Percentiles rank a stretch among this genome's conserved stretches.
These are phyloP conservation scores for Melanotaenia trifasciata DNA, from an alignment of 2,797 vertebrate genomes.

Conservation along the genomic window DNA sequence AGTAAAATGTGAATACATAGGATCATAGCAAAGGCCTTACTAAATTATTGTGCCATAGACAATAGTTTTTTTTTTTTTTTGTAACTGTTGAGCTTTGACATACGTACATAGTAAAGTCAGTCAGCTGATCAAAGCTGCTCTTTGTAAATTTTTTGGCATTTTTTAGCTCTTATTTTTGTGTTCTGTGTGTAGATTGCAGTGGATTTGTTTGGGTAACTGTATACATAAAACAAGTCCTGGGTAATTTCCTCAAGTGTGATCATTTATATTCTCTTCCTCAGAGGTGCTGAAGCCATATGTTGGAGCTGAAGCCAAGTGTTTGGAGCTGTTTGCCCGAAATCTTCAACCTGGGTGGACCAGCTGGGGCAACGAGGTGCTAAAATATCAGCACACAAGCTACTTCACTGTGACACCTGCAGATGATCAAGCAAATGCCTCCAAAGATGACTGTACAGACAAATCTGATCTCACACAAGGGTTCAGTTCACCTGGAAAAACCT, in stretches of 20 bases:
- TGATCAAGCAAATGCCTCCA: constrained; percentile 3
- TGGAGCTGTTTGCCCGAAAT: constrained; percentile 95
- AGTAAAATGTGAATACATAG: neutral
- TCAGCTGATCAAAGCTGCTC: neutral
- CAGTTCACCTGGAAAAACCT: neutral
- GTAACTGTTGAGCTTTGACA: neutral
- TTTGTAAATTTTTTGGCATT: neutral
- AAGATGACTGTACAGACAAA: constrained; percentile 5
- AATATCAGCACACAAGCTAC: constrained; percentile 93
- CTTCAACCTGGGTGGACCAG: constrained; percentile 96
- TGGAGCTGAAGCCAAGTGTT: constrained; percentile 79
- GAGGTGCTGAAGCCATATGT: constrained; percentile 89
- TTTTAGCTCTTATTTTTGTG: neutral
- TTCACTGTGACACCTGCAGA: constrained; percentile 71
- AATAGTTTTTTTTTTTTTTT: neutral
- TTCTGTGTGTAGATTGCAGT: neutral
- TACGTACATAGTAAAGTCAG: neutral
- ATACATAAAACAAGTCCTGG: neutral
- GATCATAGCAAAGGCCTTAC: neutral
- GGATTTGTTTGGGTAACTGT: neutral
- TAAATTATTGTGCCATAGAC: neutral
- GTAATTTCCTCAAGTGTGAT: neutral
- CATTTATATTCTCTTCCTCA: constrained; percentile 57
- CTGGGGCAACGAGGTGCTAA: constrained; percentile 98
- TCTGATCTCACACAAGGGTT: neutral